Percentiles rank a stretch among this genome's conserved stretches.
Evolutionary conservation across 2,888 invertebrate genomes (phyloP).

Genomic region (Julus scanicus): DNA sequence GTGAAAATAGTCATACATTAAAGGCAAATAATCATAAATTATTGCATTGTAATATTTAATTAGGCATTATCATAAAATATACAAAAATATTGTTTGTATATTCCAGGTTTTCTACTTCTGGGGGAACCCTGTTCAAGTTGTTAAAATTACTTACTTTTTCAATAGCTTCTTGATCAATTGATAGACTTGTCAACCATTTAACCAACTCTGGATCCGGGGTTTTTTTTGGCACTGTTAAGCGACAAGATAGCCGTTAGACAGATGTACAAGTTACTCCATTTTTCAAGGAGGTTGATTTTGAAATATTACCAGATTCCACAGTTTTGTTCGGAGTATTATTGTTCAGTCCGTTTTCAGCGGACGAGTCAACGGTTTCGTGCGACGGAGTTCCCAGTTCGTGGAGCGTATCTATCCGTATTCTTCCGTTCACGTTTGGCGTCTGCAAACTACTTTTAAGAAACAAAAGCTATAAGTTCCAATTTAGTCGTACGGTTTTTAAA

Average conservation of each 20-base stretch:
- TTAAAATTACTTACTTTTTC: constrained; percentile 68
- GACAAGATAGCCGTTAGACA: not conserved
- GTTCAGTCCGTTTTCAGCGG: not conserved
- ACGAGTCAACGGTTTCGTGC: not conserved
- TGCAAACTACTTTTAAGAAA: constrained; percentile 12
- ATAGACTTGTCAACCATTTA: constrained; percentile 78
- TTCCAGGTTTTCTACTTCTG: too few species aligned
- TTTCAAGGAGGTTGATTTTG: not conserved
- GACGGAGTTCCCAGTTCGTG: constrained; percentile 17
- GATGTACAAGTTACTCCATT: not conserved
- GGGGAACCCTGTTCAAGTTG: too few species aligned
- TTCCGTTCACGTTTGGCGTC: constrained; percentile 44
- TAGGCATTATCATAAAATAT: too few species aligned
- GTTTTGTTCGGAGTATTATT: not conserved
- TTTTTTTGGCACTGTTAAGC: constrained; percentile 36
- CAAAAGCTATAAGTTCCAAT: not conserved
- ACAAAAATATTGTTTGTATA: too few species aligned
- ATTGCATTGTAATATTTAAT: too few species aligned
- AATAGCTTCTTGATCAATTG: constrained; percentile 76
- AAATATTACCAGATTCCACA: not conserved
- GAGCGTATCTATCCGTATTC: constrained; percentile 44
- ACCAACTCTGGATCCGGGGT: constrained; percentile 71
- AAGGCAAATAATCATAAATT: not conserved
- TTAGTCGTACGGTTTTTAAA: not conserved
- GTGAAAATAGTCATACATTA: not conserved